A percentile compares a stretch with the other conserved stretches of the same genome.
phyloP scores from a whole-genome alignment of 2,888 invertebrate species.

The Andrena marginata region DNA sequence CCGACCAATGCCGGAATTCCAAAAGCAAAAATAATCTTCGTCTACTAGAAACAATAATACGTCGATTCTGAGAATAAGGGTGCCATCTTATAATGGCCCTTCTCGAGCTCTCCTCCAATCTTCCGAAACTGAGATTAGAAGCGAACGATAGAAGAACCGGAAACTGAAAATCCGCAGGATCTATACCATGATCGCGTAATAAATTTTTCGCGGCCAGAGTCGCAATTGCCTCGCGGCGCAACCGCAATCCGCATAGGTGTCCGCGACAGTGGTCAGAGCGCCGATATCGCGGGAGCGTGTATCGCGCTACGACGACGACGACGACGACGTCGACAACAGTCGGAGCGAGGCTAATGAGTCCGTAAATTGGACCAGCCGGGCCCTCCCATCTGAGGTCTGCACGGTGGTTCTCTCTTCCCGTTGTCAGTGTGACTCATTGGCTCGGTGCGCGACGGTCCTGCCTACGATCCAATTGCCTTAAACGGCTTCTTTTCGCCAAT shows the following conservation, averaged over 20 bases:
- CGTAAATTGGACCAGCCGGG: constrained; percentile 81
- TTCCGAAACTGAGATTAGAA: background rate
- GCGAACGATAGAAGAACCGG: background rate
- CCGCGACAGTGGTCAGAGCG: constrained; percentile 43
- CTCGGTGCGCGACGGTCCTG: constrained; percentile 64
- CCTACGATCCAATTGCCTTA: constrained; percentile 44
- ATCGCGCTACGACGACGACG: constrained; percentile 48
- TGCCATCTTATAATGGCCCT: too few species aligned
- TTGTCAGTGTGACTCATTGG: constrained; percentile 73
- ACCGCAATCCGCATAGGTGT: constrained; percentile 45
- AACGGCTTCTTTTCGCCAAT: constrained; percentile 36
- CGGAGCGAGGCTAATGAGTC: constrained; percentile 80
- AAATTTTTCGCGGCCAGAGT: background rate
- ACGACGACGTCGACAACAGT: constrained; percentile 71
- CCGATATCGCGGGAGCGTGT: constrained; percentile 27
- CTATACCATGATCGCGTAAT: too few species aligned
- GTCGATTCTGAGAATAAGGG: background rate
- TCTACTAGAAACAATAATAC: background rate
- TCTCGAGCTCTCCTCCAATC: background rate
- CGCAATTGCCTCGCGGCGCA: constrained; percentile 3
- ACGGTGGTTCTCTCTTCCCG: constrained; percentile 72
- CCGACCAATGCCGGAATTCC: too few species aligned
- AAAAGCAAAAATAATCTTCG: too few species aligned
- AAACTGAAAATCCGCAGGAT: background rate
- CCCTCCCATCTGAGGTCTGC: constrained; percentile 73